Percentiles rank a stretch among this genome's conserved stretches.
These are phyloP conservation scores for Malurus alboscapulatus DNA, from an alignment of 2,113 vertebrate species.

Conservation along the genomic window DNA sequence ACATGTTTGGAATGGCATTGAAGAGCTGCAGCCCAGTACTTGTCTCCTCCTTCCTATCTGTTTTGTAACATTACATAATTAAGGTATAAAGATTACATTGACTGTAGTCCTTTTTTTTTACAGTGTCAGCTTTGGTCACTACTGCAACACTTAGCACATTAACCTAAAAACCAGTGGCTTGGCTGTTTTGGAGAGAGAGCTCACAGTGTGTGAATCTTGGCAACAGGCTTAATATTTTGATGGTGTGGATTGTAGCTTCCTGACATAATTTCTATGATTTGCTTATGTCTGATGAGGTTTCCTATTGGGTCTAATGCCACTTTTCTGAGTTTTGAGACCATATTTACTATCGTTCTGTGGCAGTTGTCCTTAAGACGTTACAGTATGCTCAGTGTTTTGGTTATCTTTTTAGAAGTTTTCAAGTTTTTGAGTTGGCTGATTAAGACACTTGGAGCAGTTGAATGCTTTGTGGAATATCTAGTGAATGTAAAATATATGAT, in stretches of 20 bases:
- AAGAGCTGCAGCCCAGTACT: not conserved
- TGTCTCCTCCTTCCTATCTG: not conserved
- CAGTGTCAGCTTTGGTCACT: not conserved
- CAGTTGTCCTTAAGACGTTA: not conserved
- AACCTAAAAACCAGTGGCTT: not conserved
- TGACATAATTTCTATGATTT: not conserved
- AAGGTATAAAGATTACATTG: not conserved
- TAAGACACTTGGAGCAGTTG: not conserved
- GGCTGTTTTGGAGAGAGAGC: not conserved
- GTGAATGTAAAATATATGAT: not conserved
- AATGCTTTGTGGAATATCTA: not conserved
- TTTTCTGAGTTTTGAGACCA: not conserved
- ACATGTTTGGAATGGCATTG: not conserved
- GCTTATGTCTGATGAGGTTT: not conserved
- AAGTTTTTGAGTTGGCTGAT: not conserved
- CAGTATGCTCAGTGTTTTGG: not conserved
- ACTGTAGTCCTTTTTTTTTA: not conserved
- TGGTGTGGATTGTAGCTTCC: not conserved
- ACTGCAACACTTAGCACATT: not conserved
- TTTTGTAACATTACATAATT: not conserved
- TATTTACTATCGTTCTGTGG: not conserved
- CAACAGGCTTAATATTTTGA: not conserved
- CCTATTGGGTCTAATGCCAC: not conserved
- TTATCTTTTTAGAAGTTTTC: not conserved
- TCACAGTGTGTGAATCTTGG: not conserved